A percentile compares a stretch with the other conserved stretches of the same genome.
phyloP scores from a whole-genome alignment of 2,888 invertebrate genomes.

The Clistopyga incitator region DNA sequence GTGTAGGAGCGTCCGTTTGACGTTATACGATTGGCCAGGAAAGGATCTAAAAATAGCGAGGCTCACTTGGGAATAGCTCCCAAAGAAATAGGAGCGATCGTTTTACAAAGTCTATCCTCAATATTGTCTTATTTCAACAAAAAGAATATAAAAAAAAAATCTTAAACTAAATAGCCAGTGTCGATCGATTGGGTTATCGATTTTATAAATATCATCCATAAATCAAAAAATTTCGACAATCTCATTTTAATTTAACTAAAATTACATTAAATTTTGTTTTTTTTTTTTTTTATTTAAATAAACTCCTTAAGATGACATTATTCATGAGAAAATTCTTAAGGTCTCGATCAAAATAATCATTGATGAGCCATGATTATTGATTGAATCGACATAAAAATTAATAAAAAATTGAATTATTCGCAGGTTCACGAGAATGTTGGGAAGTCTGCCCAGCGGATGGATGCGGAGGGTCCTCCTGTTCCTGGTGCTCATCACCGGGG shows the following conservation, averaged over 20 bases:
- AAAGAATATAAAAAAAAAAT: background rate
- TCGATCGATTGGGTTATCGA: background rate
- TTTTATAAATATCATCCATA: no score
- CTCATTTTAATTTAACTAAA: no score
- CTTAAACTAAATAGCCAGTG: background rate
- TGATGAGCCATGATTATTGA: background rate
- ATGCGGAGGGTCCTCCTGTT: conserved; percentile 86
- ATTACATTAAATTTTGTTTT: no score
- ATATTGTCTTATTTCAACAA: background rate
- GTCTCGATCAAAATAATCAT: background rate
- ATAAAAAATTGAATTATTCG: background rate
- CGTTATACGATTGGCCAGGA: conserved; percentile 60
- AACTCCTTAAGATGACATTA: no score
- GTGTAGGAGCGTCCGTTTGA: conserved; percentile 53
- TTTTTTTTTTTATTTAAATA: no score
- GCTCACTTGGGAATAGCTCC: conserved; percentile 27
- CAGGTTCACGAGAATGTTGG: conserved; percentile 83
- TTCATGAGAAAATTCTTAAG: background rate
- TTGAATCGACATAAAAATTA: background rate
- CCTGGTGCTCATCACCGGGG: conserved; percentile 85
- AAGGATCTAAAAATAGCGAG: conserved; percentile 63
- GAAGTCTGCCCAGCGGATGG: conserved; percentile 86
- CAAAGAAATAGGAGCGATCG: conserved; percentile 5
- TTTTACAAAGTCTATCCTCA: background rate
- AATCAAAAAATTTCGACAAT: no score